Base-by-base conservation (phyloP, 2,888 invertebrate species). In the Brachyptera risi region DNA sequence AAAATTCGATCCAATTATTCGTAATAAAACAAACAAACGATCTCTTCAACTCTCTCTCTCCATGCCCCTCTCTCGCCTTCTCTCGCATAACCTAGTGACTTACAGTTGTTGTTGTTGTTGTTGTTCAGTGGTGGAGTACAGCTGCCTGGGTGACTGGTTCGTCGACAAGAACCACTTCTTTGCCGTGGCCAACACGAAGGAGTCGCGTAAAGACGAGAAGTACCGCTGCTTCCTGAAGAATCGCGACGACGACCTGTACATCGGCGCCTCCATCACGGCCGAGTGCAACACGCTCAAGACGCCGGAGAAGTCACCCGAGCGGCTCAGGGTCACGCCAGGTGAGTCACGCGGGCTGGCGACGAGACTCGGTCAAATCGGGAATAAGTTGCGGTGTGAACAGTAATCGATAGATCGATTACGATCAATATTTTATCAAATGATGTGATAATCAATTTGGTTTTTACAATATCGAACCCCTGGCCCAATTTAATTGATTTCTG, bases 111-210 rank as follows among this genome's bases (percentile, higher is more conserved):
- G n/a, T n/a, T n/a, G n/a, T n/a, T n/a, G n/a, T n/a, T n/a, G n/a
- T n/a, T n/a, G 31, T 15, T 3, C 67, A 79, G 89, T 89, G 63
- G 93, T 94, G 5, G 94, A 95, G 74, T 96, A 89, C 74, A 92
- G 90, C 74, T 96, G 96, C 71, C 78, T 96, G 63, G 96, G 95
- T 1, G 93, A 95, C 79, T 96, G 96, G 95, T 94, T 95, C 76
- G 88, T 94, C 24, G 92, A 89, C 13, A 96, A 96, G 72, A 96
- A 97, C 76, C 95, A 96, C 71, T 97, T 90, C 75, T 96, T 97
- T 76, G 97, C 95, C 59, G 94, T 96, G n/a, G 93, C 93, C 5
- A 96, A 97, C 72, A 94, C 95, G 0, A 95, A 96, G 70, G 95
- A 96, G 74, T 95, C 96, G 5, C 85, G 96, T 69, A 91, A 91